Evolutionary conservation across 1,140 invertebrate genomes (phyloP).

Genomic region (Calosoma granatense): DNA sequence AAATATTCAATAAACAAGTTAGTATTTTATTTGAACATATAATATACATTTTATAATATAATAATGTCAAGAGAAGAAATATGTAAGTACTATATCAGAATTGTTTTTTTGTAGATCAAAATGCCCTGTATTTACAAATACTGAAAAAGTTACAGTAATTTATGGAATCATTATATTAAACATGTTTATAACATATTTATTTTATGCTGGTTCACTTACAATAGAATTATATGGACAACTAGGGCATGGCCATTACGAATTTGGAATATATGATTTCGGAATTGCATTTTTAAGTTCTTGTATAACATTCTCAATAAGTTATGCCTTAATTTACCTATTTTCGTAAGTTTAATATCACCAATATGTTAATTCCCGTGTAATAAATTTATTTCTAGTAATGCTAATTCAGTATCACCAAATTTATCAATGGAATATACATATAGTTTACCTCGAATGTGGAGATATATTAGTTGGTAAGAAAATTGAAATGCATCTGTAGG

Average conservation of each 20-base stretch:
- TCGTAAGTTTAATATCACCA: too few species aligned
- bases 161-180: neutral
- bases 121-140: neutral
- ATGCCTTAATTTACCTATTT: too few species aligned
- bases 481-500: too few species aligned
- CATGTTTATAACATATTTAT: neutral
- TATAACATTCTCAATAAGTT: too few species aligned
- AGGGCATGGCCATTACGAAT: neutral
- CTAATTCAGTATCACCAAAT: too few species aligned
- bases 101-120: neutral
- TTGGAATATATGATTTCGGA: neutral
- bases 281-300: neutral
- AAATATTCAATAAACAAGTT: too few species aligned
- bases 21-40: too few species aligned
- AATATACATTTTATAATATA: too few species aligned
- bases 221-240: neutral
- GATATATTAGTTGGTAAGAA: neutral
- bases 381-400: too few species aligned
- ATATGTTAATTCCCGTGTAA: too few species aligned
- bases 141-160: neutral
- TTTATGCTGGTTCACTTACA: neutral
- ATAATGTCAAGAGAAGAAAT: too few species aligned
- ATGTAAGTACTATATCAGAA: too few species aligned
- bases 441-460: neutral
- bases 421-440: neutral